These are phyloP conservation scores for Ianthella basta DNA, from an alignment of 37 sponge, comb jelly and placozoan genomes.

Conservation along the genomic window DNA sequence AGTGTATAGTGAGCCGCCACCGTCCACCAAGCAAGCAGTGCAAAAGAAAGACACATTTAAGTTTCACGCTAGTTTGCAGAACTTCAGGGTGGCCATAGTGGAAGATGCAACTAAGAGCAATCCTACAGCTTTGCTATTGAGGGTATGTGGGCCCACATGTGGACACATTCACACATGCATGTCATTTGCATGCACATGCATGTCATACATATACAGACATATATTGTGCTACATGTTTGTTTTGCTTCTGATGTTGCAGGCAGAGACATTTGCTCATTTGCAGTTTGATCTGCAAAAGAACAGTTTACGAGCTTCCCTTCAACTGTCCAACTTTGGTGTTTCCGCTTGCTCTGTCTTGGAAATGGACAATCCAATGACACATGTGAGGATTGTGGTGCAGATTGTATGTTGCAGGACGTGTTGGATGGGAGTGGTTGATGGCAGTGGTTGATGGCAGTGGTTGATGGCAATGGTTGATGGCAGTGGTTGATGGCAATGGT, in stretches of 20 bases:
- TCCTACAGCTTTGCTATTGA: conserved; percentile 48
- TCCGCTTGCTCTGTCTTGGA: conserved; percentile 20
- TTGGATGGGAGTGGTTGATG: no score
- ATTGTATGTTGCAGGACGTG: no score
- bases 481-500: no score
- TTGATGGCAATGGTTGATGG: no score
- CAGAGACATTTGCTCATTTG: conserved; percentile 1
- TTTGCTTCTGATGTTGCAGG: not conserved
- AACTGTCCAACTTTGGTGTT: conserved; percentile 4
- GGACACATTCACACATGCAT: not conserved
- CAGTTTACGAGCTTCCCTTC: conserved; percentile 3
- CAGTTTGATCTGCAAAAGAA: not conserved
- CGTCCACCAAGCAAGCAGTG: not conserved
- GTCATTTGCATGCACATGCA: no score
- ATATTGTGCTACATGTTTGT: not conserved
- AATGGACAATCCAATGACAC: conserved; percentile 20
- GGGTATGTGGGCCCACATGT: not conserved
- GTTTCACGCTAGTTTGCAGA: conserved; percentile 34
- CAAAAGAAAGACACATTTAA: conserved; percentile 43
- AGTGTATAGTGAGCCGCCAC: not conserved
- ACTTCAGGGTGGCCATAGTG: conserved; percentile 69
- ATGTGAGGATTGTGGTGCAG: not conserved
- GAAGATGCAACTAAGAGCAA: conserved; percentile 44
- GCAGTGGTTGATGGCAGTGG: no score
- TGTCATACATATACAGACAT: no score